Evolutionary conservation across 1,140 invertebrate genomes (phyloP), one percentile per base, ranked within the genome.

Genomic region (Luehdorfia chinensis): DNA sequence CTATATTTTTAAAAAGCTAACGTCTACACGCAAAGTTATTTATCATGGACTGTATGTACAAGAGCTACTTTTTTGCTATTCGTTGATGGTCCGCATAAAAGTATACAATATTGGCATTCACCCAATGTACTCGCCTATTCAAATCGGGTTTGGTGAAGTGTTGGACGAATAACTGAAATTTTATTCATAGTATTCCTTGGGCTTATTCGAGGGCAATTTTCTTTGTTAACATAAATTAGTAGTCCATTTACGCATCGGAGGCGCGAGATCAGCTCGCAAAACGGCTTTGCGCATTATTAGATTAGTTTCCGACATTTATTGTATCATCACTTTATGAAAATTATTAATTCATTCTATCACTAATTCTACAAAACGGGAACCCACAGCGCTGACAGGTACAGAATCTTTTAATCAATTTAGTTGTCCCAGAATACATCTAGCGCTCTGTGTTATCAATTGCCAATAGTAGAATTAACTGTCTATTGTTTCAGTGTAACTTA

Each of bases 171-270:
- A 60, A 64, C 53, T 63, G 51, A 50, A 72, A 59, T 68, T 64
- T 66, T 72, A 72, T 68, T 72, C 59, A 66, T 62, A 62, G 55
- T 25, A 55, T 55, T 59, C 39, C 36, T 37, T 11, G 33, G 52
- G 50, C 37, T 58, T 61, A 63, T 66, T 63, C 47, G 46, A 47
- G 55, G 58, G 57, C 53, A 66, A 63, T 69, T 66, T 57, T 55
- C 54, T 49, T 61, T 57, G 56, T 63, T 69, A 63, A 50, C 59
- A 66, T 63, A 60, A 66, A 69, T 66, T 66, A 61, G 55, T 50
- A 69, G 57, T 63, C 66, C 51, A 50, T 58, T 52, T 60, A 25
- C 50, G 51, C 48, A 34, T n/a, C 11, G 18, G 18, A 27, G 25
- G 25, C 25, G 25, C 25, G 25, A 27, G 25, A 27, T 27, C 25